Base-by-base conservation (phyloP, 2,888 invertebrate genomes). In the Cremastinae sp. region DNA sequence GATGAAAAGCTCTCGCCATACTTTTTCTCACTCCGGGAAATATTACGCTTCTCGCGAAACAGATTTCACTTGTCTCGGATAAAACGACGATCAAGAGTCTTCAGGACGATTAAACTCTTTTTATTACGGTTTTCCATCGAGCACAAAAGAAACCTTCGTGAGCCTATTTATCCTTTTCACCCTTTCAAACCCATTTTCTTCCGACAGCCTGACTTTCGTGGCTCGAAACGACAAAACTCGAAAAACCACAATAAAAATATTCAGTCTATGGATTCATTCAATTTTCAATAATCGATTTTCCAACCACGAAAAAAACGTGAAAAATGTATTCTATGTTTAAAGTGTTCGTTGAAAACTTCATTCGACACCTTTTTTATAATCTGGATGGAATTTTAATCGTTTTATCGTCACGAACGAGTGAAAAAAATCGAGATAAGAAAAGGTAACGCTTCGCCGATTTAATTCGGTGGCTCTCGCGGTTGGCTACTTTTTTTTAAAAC, bases 1-100 rank as follows among this genome's bases (percentile, higher is more conserved):
- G 87, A 89, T 88, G 88, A 88, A 89, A 88, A 88, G 89, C 85
- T 65, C 68, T 59, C 83, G n/a, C n/a, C n/a, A n/a, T n/a, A n/a
- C n/a, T n/a, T n/a, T n/a, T n/a, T n/a, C n/a, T n/a, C n/a, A n/a
- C n/a, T 83, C 77, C 78, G 76, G 70, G 71, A 64, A 77, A 83
- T 82, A 79, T 81, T 81, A 82, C 81, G 80, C 81, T 78, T 77
- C 78, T 43, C 64, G 38, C 49, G 34, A 14, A 47, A 51, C 18
- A 12, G 54, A 53, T 38, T 49, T 70, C 71, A 72, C 72, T 59
- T 70, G 54, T 59, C 70, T 65, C 72, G 75, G 79, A 69, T 78
- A 78, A 74, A 71, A 79, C 75, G 47, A 43, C 45, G 18, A 56
- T 16, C 38, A n/a, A 68, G 62, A 62, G 2, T 41, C 62, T 76